Evolutionary conservation across 2,113 vertebrate species (phyloP).

Genomic region (Polyodon spathula): DNA sequence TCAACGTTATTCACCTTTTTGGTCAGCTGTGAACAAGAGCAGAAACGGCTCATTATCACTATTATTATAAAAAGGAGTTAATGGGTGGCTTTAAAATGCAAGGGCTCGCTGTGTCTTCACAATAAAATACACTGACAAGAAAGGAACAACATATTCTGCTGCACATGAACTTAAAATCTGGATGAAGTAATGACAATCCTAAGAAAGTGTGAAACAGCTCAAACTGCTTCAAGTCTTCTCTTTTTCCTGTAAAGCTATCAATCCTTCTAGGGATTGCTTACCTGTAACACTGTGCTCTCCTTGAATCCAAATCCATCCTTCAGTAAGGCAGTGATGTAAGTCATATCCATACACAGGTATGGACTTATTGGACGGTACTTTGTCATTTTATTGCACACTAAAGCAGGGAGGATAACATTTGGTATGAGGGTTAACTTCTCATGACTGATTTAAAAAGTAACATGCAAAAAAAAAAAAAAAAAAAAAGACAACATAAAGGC

Average conservation of each 20-base stretch:
- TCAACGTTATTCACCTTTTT: constrained; percentile 97
- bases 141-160: too few relatives aligned
- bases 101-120: too few relatives aligned
- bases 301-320: constrained; percentile 94
- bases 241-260: too few relatives aligned
- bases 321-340: constrained; percentile 87
- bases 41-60: too few relatives aligned
- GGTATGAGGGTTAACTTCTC: not conserved
- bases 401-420: constrained; percentile 25
- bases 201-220: not conserved
- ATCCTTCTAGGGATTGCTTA: constrained; percentile 46
- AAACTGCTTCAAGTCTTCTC: too few relatives aligned
- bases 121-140: too few relatives aligned
- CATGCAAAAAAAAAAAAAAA: not conserved
- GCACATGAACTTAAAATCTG: too few relatives aligned
- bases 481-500: too few relatives aligned
- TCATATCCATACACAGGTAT: constrained; percentile 95
- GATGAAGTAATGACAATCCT: too few relatives aligned
- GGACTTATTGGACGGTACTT: constrained; percentile 77
- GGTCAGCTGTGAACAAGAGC: constrained; percentile 61
- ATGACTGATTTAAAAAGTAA: not conserved
- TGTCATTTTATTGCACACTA: constrained; percentile 89
- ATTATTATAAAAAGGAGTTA: too few relatives aligned
- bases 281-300: constrained; percentile 79
- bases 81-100: not conserved